Base-by-base conservation (phyloP, 2,888 invertebrate genomes). In the Pterostichus madidus region DNA sequence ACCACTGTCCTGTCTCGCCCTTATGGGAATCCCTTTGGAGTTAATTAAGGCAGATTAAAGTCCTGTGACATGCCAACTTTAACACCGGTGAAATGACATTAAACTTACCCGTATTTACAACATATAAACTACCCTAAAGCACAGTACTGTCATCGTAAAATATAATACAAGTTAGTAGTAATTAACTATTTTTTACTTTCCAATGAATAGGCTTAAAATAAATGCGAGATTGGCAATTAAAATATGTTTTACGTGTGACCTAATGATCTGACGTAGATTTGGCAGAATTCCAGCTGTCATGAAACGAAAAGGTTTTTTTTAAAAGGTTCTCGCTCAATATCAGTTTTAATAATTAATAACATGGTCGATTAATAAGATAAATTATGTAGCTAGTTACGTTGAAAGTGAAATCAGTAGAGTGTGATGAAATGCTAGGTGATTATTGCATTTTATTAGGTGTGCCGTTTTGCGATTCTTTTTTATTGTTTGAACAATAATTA, bases 401-500 rank as follows among this genome's bases (percentile, higher is more conserved):
- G 71, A 71, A 71, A 71, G 71, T 71, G 46, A 46, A 71, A 71
- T 39, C 71, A 71, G 46, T 3, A 46, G 15, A 71, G 10, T 24
- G 71, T 80, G 80, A 80, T 80, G 68, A 80, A 80, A 80, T 68
- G 31, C 80, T 17, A 68, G 35, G 80, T 52, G 52, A 80, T 79
- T 80, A 80, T 80, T 80, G 52, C 80, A 80, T 64, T 35, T 46
- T 44, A 71, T 13, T 39, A 71, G 68, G 68, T 71, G 68, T 39
- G 68, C 44, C 64, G 35, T 56, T 17, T 71, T 71, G 68, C 17
- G 17, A 44, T 44, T 44, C 15, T 15, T 71, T 71, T 44, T 71
- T 71, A 17, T 71, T 71, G 7, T 71, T 71, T 44, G 17, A 71
- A 71, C 64, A 64, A 64, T 39, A 39, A 39, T 39, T 13, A 31